These are phyloP conservation scores for Acrocyrtus sp. DNA, from an alignment of 2,888 invertebrate species.

Conservation along the genomic window DNA sequence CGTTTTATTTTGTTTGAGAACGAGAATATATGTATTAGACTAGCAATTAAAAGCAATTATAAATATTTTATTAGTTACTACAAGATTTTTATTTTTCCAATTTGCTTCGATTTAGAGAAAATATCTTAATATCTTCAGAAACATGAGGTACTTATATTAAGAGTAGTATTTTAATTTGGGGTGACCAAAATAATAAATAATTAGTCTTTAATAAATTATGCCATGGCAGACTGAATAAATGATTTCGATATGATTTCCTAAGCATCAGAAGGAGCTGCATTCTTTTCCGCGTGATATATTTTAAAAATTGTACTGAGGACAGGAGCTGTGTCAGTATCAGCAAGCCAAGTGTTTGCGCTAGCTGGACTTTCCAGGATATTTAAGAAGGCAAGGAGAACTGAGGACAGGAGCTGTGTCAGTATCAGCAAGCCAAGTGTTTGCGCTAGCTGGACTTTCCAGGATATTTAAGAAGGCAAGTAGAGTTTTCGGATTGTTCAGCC, in stretches of 20 bases:
- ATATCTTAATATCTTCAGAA: too few relatives aligned
- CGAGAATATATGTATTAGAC: too few relatives aligned
- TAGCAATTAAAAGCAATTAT: too few relatives aligned
- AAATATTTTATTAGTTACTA: too few relatives aligned
- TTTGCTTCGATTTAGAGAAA: too few relatives aligned
- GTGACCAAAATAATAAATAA: neutral
- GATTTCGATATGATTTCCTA: too few relatives aligned
- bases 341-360: slow-evolving; percentile 74
- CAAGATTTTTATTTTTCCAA: too few relatives aligned
- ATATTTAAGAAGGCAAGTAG: slow-evolving; percentile 76
- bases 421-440: slow-evolving; percentile 75
- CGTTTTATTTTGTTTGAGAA: too few relatives aligned
- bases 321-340: slow-evolving; percentile 76
- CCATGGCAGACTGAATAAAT: too few relatives aligned
- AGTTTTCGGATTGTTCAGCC: slow-evolving; percentile 74
- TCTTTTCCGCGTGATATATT: slow-evolving; percentile 74
- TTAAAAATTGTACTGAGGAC: slow-evolving; percentile 75
- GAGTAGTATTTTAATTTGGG: too few relatives aligned
- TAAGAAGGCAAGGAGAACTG: slow-evolving; percentile 73
- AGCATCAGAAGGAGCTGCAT: slow-evolving; percentile 65
- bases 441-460: slow-evolving; percentile 74
- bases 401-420: slow-evolving; percentile 76
- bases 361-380: slow-evolving; percentile 75
- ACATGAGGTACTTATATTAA: too few relatives aligned
- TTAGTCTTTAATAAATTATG: too few relatives aligned